Conservation (phyloP, 1,140 invertebrate genomes). For the Diuraphis noxia region DNA sequence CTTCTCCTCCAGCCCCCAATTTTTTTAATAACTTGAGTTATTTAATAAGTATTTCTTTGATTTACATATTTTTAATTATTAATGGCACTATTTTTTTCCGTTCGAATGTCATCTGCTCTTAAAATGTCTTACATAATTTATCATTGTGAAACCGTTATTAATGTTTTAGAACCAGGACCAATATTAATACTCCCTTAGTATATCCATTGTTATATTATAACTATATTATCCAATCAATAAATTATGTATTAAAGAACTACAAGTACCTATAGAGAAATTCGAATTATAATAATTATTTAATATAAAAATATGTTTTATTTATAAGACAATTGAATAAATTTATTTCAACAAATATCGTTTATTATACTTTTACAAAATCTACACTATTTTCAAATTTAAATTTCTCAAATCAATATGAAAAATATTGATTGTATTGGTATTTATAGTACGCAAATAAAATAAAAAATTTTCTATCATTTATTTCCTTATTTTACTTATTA, state of each 20-base stretch:
- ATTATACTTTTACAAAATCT: not conserved
- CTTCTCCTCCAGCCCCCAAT: no score
- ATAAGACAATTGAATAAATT: not conserved
- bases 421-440: not conserved
- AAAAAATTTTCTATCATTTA: no score
- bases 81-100: no score
- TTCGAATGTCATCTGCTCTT: no score
- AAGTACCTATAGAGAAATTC: not conserved
- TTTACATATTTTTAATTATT: no score
- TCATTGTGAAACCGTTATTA: not conserved
- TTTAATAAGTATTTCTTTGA: no score
- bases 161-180: not conserved
- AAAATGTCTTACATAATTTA: not conserved
- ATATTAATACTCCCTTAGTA: not conserved
- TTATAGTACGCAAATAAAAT: not conserved
- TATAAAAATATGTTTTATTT: not conserved
- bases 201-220: not conserved
- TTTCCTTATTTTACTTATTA: no score
- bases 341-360: not conserved
- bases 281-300: not conserved
- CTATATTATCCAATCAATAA: not conserved
- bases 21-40: no score
- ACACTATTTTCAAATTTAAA: no score
- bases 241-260: not conserved
- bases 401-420: no score